phyloP scores from a whole-genome alignment of 2,888 invertebrate genomes.

The Bembecia ichneumoniformis region DNA sequence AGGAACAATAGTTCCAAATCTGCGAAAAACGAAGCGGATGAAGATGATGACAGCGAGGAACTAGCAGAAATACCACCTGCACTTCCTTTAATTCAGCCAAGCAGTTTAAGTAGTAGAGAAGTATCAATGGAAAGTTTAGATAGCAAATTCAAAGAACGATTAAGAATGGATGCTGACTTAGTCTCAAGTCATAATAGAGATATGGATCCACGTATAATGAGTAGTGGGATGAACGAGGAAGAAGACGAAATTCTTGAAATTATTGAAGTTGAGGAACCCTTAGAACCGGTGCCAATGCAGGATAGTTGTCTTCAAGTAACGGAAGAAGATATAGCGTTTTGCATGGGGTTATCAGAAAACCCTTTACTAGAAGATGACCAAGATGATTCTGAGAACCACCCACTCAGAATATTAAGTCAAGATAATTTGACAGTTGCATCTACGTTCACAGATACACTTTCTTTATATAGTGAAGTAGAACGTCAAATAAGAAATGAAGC shows the following conservation, averaged over 20 bases:
- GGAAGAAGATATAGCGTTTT: conserved; percentile 91
- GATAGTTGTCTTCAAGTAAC: conserved; percentile 92
- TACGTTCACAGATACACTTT: conserved; percentile 85
- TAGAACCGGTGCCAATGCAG: conserved; percentile 88
- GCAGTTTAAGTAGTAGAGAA: conserved; percentile 80
- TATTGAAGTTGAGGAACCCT: conserved; percentile 83
- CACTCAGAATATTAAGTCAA: conserved; percentile 88
- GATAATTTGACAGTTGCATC: conserved; percentile 93
- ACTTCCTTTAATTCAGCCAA: conserved; percentile 82
- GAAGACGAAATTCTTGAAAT: conserved; percentile 85
- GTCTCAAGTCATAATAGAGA: conserved; percentile 72
- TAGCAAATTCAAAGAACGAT: conserved; percentile 80
- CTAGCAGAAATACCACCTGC: conserved; percentile 86
- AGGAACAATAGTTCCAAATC: conserved; percentile 39
- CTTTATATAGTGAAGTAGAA: conserved; percentile 77
- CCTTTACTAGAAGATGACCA: conserved; percentile 81
- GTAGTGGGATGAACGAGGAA: conserved; percentile 45
- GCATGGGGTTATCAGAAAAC: conserved; percentile 82
- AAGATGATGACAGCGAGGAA: conserved; percentile 85
- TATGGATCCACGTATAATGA: conserved; percentile 61
- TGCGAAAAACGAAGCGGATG: conserved; percentile 70
- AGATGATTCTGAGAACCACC: conserved; percentile 82
- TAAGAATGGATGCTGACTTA: conserved; percentile 73
- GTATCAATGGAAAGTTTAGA: conserved; percentile 88
- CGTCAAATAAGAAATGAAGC: conserved; percentile 75